A percentile compares a stretch with the other conserved stretches of the same genome.
phyloP scores from a whole-genome alignment of 2,888 invertebrate genomes.

The Pseudococcus longispinus region DNA sequence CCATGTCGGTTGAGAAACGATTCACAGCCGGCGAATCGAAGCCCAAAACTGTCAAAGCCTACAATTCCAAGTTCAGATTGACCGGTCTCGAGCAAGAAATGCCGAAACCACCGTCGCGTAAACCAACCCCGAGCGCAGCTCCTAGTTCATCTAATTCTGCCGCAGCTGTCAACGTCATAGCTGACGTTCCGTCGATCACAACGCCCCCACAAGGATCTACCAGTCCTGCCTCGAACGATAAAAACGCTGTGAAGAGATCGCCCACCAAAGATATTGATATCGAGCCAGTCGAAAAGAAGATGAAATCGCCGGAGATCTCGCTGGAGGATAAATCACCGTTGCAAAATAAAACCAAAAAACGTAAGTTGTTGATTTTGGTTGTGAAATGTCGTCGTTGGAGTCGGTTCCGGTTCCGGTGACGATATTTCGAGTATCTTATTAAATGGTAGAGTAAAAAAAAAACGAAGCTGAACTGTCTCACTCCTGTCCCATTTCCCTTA shows the following conservation, averaged over 20 bases:
- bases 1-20: slow-evolving; percentile 72
- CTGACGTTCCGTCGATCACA: not conserved
- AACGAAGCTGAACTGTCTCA: slow-evolving; percentile 19
- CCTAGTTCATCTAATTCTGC: not conserved
- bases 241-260: slow-evolving; percentile 55
- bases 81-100: slow-evolving; percentile 88
- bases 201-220: not conserved
- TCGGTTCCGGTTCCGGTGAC: not conserved
- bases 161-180: slow-evolving; percentile 38
- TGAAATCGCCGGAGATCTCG: slow-evolving; percentile 64
- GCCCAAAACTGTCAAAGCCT: slow-evolving; percentile 90
- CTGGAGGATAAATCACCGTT: slow-evolving; percentile 68
- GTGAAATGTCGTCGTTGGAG: not conserved
- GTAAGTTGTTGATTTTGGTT: slow-evolving; percentile 71
- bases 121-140: not conserved
- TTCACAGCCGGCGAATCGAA: slow-evolving; percentile 73
- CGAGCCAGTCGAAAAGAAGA: slow-evolving; percentile 74
- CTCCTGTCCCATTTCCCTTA: not conserved
- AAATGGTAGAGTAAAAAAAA: not conserved
- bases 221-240: slow-evolving; percentile 46
- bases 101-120: slow-evolving; percentile 72
- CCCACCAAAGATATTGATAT: slow-evolving; percentile 55
- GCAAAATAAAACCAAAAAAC: slow-evolving; percentile 79
- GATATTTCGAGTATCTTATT: not conserved
- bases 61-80: slow-evolving; percentile 88